These are phyloP conservation scores for Oikopleura dioica DNA, from an alignment of 23 tunicate species.

Conservation along the genomic window DNA sequence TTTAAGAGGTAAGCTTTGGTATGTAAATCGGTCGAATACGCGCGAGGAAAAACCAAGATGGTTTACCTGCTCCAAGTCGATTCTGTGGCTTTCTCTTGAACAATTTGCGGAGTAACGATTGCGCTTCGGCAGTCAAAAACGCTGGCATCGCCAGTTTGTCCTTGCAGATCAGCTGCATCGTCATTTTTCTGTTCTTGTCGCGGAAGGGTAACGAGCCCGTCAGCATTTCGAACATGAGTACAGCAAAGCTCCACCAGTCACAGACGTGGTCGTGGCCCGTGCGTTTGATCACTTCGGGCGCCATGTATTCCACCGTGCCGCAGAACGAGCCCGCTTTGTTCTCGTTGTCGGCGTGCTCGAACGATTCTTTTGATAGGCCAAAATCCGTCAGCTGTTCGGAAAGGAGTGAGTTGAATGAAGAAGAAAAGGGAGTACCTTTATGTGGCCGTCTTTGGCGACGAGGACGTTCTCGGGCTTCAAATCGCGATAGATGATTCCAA, in stretches of 20 bases:
- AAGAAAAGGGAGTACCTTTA: too few relatives aligned
- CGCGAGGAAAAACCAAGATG: too few relatives aligned
- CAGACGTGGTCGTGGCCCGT: slow-evolving; percentile 68
- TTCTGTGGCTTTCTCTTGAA: slow-evolving; percentile 81
- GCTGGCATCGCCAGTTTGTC: slow-evolving; percentile 91
- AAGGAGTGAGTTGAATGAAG: too few relatives aligned
- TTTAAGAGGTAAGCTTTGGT: too few relatives aligned
- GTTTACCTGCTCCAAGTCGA: slow-evolving; percentile 85
- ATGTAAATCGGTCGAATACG: too few relatives aligned
- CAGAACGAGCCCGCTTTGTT: slow-evolving; percentile 85
- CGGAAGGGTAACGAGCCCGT: slow-evolving; percentile 87
- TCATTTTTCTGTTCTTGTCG: slow-evolving; percentile 67
- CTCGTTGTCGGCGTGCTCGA: slow-evolving; percentile 17
- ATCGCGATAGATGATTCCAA: slow-evolving; percentile 82
- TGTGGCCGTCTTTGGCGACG: slow-evolving; percentile 76
- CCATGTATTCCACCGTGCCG: slow-evolving; percentile 97
- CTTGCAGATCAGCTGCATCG: slow-evolving; percentile 57
- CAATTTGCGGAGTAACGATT: slow-evolving; percentile 39
- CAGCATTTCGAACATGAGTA: slow-evolving; percentile 77
- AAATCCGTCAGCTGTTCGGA: slow-evolving; percentile 81
- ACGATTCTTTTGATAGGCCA: slow-evolving; percentile 58
- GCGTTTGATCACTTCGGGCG: slow-evolving; percentile 88
- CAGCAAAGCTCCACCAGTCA: slow-evolving; percentile 98
- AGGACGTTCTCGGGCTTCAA: slow-evolving; percentile 82
- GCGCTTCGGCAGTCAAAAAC: slow-evolving; percentile 74